Percentiles rank a stretch among this genome's conserved stretches.
Evolutionary conservation across 37 sponge, comb jelly and placozoan species (phyloP).

Genomic region (Beroe ovata): DNA sequence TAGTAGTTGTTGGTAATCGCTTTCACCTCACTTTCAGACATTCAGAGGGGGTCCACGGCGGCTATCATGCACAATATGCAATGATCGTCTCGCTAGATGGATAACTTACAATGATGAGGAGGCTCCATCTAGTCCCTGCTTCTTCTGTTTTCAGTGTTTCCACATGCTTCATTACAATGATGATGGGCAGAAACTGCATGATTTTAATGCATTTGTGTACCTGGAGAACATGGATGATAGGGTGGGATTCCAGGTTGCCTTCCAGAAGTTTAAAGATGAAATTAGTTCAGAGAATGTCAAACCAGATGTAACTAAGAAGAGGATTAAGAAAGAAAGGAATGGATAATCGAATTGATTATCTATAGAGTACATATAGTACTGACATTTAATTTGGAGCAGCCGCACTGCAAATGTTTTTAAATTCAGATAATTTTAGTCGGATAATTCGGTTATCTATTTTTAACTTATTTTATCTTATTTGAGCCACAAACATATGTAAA

Average conservation of each 20-base stretch:
- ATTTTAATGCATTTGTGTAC: slow-evolving; percentile 45
- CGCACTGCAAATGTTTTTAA: too few species aligned
- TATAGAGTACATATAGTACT: too few species aligned
- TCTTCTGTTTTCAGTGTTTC: slow-evolving; percentile 33
- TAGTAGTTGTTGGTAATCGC: too few species aligned
- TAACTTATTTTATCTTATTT: too few species aligned
- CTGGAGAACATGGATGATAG: slow-evolving; percentile 26
- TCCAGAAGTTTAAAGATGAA: slow-evolving; percentile 32
- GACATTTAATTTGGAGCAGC: too few species aligned
- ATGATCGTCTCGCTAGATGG: slow-evolving; percentile 25
- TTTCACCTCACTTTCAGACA: too few species aligned
- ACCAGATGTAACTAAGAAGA: neutral
- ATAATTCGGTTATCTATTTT: too few species aligned
- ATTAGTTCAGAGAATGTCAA: neutral
- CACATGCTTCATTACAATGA: slow-evolving; percentile 36
- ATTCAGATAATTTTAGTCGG: too few species aligned
- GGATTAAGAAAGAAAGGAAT: neutral
- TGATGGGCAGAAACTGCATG: neutral
- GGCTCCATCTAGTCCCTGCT: slow-evolving; percentile 16
- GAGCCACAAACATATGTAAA: too few species aligned
- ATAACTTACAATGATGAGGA: slow-evolving; percentile 53
- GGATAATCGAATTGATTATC: too few species aligned
- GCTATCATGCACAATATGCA: neutral
- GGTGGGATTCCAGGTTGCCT: slow-evolving; percentile 43
- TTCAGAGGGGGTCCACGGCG: neutral